Percentiles rank a stretch among this genome's conserved stretches.
Evolutionary conservation across 2,113 vertebrate genomes (phyloP).

Genomic region (Anarrhichthys ocellatus): DNA sequence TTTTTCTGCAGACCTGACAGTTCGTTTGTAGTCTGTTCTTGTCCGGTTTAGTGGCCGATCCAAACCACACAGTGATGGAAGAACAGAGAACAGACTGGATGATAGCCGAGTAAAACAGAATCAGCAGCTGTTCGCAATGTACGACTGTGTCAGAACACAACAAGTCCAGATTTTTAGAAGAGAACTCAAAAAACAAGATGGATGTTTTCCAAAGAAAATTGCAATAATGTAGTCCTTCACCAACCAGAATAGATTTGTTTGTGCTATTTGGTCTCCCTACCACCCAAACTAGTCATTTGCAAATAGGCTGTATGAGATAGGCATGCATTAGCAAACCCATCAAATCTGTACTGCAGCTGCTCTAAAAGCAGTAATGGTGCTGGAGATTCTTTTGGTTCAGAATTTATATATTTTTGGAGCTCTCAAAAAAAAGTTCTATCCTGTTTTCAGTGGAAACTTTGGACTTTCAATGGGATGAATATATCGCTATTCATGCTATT

Average conservation of each 20-base stretch:
- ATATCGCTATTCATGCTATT: too few species aligned
- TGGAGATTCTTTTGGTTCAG: neutral
- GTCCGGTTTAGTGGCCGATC: too few species aligned
- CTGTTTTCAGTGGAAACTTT: neutral
- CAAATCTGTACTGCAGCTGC: neutral
- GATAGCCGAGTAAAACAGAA: too few species aligned
- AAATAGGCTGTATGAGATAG: neutral
- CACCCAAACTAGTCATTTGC: neutral
- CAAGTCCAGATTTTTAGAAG: neutral
- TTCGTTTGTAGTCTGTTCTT: too few species aligned
- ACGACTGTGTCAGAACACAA: neutral
- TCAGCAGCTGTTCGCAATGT: neutral
- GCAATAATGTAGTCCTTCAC: neutral
- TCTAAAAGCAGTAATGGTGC: neutral
- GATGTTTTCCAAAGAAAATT: neutral
- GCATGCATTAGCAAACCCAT: neutral
- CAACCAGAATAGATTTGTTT: neutral
- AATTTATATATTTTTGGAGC: too few species aligned
- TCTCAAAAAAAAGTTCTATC: neutral
- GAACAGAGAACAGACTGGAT: too few species aligned
- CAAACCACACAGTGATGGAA: too few species aligned
- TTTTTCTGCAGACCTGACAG: too few species aligned
- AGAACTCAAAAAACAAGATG: neutral
- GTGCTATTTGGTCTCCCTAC: neutral
- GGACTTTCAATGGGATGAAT: neutral